These are phyloP conservation scores for Ophioderma brevispina DNA, from an alignment of 35 echinoderm and acorn worm genomes.

Conservation along the genomic window DNA sequence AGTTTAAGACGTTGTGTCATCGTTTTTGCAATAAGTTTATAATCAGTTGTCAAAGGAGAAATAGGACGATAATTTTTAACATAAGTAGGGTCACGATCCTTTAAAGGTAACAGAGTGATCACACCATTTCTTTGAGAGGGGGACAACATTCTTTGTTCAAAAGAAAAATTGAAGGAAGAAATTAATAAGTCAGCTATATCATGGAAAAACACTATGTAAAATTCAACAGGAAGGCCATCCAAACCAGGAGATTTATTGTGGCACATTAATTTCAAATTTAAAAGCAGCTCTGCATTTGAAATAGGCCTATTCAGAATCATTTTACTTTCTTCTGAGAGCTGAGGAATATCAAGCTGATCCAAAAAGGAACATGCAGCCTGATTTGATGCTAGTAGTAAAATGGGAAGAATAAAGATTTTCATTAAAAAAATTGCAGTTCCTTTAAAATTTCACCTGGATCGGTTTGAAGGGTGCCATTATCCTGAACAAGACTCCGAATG, in stretches of 20 bases:
- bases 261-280: neutral
- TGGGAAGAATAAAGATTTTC: neutral
- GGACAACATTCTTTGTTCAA: neutral
- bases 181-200: slow-evolving; percentile 14
- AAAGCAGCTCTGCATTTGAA: neutral
- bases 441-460: slow-evolving; percentile 17
- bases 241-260: neutral
- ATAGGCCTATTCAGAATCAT: slow-evolving; percentile 3
- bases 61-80: neutral
- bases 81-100: neutral
- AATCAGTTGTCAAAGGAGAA: neutral
- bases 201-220: slow-evolving; percentile 25
- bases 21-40: slow-evolving; percentile 1
- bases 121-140: slow-evolving; percentile 6
- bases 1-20: neutral
- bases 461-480: neutral
- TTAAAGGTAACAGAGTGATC: neutral
- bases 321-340: neutral
- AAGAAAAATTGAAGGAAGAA: slow-evolving; percentile 2
- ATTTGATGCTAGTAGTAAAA: neutral
- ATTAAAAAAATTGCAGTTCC: slow-evolving; percentile 1
- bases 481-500: neutral
- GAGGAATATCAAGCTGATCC: slow-evolving; percentile 10
- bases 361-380: neutral
- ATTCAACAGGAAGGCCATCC: slow-evolving; percentile 18